Percentiles rank a stretch among this genome's conserved stretches.
These are phyloP conservation scores for Ganaspis sp. DNA, from an alignment of 1,140 invertebrate genomes.

Conservation along the genomic window DNA sequence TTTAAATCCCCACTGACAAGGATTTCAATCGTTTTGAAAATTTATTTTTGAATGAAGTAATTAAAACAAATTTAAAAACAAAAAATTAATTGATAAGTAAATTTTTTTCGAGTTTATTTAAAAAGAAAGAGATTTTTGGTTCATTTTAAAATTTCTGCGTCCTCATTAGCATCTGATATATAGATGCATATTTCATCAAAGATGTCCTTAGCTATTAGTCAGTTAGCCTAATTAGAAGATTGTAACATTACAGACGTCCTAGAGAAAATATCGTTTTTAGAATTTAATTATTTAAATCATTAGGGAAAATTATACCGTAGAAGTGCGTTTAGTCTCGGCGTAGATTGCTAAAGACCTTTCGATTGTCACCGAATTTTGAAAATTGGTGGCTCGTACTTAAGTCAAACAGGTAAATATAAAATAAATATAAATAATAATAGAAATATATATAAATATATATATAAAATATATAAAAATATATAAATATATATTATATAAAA, in stretches of 20 bases:
- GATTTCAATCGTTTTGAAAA: too few relatives aligned
- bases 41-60: too few relatives aligned
- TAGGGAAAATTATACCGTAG: constrained; percentile 39
- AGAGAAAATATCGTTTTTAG: constrained; percentile 49
- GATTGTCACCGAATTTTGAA: neutral
- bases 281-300: constrained; percentile 33
- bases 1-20: too few relatives aligned
- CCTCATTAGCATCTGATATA: neutral
- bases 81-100: too few relatives aligned
- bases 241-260: constrained; percentile 39
- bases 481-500: constrained; percentile 13
- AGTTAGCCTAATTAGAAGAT: constrained; percentile 49
- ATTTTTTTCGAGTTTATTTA: too few relatives aligned
- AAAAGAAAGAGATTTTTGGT: neutral
- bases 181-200: constrained; percentile 39
- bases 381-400: constrained; percentile 24
- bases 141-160: neutral
- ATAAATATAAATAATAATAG: constrained; percentile 16
- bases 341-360: constrained; percentile 50
- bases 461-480: neutral
- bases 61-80: too few relatives aligned
- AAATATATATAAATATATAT: neutral
- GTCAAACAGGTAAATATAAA: neutral
- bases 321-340: constrained; percentile 47
- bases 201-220: constrained; percentile 49